Base-by-base conservation (phyloP, 2,797 vertebrate genomes). In the Thaleichthys pacificus region DNA sequence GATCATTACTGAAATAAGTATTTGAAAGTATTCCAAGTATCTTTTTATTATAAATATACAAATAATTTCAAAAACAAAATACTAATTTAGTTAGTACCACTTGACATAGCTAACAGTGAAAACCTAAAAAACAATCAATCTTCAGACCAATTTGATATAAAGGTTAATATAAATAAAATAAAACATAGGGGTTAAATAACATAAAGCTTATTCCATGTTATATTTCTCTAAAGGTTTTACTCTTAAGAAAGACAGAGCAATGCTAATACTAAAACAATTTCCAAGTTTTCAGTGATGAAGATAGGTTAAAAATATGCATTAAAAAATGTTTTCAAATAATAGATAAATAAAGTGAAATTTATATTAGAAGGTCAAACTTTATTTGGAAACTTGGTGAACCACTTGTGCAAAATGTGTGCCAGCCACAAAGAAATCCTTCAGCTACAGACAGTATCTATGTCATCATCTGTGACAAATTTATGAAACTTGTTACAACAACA, bases 11-110 rank as follows among this genome's bases (percentile, higher is more conserved):
- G 24, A 54, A 56, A 56, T 19, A 56, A 47, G 42, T 14, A 47
- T 47, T 14, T 56, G 15, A 56, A 56, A n/a, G 17, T 19, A 5
- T 56, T 56, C 9, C 51, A 56, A 56, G 51, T n/a, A 6, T 56
- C 30, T 75, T 81, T 81, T 91, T 88, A 90, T 88, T 92, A 91
- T 88, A 92, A 91, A 91, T 87, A 89, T 88, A 88, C 79, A 81
- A 89, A 86, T 82, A 77, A 77, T 75, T 85, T 85, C 61, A 83
- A 86, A 54, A 51, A 68, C 3, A 35, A 12, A 22, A 57, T 68
- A 21, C 30, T 4, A 26, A 24, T 61, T 28, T 32, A 9, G 67
- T 57, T 68, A 58, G 67, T 58, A 58, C 28, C 54, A 68, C 17
- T 15, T 61, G 26, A 24, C 60, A 56, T n/a, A 64, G 30, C 26